Evolutionary conservation across 2,797 vertebrate species (phyloP).

Genomic region (Acestrorhynchus altus): DNA sequence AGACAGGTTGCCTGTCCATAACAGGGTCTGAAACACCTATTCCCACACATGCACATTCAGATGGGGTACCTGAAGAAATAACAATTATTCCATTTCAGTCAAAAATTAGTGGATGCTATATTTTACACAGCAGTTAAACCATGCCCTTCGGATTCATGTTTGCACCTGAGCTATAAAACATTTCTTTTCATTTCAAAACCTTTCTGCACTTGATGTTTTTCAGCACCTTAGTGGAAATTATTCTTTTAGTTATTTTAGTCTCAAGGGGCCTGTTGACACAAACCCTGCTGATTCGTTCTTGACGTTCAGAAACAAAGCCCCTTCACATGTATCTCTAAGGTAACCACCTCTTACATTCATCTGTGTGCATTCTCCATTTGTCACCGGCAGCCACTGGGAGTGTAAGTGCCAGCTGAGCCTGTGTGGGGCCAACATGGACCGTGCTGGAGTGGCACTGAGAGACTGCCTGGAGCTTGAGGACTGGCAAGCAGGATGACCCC

Average conservation of each 20-base stretch:
- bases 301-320: background rate
- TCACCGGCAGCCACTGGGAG: slow-evolving; percentile 14
- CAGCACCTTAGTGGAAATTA: background rate
- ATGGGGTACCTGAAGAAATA: too few species aligned
- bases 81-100: too few species aligned
- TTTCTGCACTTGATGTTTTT: background rate
- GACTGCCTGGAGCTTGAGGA: slow-evolving; percentile 36
- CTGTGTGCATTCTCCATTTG: slow-evolving; percentile 34
- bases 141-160: too few species aligned
- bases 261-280: background rate
- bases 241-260: background rate
- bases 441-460: slow-evolving; percentile 47
- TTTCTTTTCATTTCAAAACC: background rate
- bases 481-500: slow-evolving; percentile 27
- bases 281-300: background rate
- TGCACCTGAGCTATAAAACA: too few species aligned
- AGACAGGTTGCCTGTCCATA: too few species aligned
- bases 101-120: too few species aligned
- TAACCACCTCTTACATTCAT: background rate
- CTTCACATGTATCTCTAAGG: slow-evolving; percentile 17
- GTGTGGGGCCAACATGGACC: slow-evolving; percentile 14
- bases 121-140: too few species aligned
- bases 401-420: slow-evolving; percentile 13
- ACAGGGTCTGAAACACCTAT: too few species aligned
- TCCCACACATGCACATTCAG: too few species aligned